These are phyloP conservation scores for Chloropsis hardwickii DNA, from an alignment of 2,113 vertebrate species.

Conservation along the genomic window DNA sequence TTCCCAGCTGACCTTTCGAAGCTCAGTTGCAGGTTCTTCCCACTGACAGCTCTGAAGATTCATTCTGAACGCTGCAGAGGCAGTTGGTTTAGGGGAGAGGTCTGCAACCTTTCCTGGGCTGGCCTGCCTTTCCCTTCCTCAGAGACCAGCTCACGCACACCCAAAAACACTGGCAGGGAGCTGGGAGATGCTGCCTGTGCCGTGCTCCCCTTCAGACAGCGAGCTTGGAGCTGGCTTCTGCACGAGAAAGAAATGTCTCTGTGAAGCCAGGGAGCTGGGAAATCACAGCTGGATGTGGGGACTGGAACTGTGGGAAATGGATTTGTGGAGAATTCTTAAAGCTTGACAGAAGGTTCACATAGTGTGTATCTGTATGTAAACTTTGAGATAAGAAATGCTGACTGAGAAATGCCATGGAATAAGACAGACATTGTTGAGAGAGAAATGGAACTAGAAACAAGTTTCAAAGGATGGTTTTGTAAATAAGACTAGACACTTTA, in stretches of 20 bases:
- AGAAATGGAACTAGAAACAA: background rate
- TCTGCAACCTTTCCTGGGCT: constrained; percentile 9
- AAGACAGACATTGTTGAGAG: background rate
- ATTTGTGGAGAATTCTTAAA: background rate
- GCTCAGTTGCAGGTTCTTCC: background rate
- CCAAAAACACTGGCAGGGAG: accelerated
- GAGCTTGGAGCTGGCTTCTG: background rate
- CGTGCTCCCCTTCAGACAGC: background rate
- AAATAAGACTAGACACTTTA: background rate
- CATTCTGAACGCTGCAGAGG: background rate
- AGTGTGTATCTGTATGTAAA: background rate
- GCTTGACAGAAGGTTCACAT: background rate
- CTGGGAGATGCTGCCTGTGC: background rate
- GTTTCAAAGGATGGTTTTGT: background rate
- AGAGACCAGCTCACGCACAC: background rate
- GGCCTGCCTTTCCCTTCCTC: background rate
- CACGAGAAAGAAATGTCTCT: background rate
- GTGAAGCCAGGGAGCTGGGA: background rate
- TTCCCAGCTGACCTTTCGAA: constrained; percentile 57
- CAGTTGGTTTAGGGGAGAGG: background rate
- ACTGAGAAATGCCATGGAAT: background rate
- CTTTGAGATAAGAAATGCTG: no score
- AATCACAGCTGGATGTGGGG: background rate
- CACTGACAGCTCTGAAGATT: constrained; percentile 52
- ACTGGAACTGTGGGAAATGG: background rate